phyloP scores from a whole-genome alignment of 2,888 invertebrate genomes.

The Pammene fasciana region DNA sequence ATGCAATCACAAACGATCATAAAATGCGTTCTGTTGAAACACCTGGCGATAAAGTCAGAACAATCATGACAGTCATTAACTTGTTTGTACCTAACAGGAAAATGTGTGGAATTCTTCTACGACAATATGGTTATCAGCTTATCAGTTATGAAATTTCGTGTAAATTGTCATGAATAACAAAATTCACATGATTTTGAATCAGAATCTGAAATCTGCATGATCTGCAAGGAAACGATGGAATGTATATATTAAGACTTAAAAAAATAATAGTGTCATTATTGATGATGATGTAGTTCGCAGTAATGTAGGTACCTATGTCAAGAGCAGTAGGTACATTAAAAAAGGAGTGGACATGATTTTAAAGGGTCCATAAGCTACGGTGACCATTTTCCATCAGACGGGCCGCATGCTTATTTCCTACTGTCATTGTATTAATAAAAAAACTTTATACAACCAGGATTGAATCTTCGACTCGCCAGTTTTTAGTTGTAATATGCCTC shows the following conservation, averaged over 20 bases:
- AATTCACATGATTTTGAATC: neutral
- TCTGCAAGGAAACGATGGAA: too few relatives aligned
- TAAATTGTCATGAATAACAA: conserved; percentile 2
- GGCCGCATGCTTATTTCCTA: too few relatives aligned
- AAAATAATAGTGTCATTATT: too few relatives aligned
- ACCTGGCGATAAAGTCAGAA: conserved; percentile 17
- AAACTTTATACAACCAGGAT: too few relatives aligned
- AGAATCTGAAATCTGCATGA: neutral
- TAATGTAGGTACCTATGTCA: too few relatives aligned
- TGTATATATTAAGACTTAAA: too few relatives aligned
- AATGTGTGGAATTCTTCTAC: conserved; percentile 4
- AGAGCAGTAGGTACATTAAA: too few relatives aligned
- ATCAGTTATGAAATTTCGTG: neutral
- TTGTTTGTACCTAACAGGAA: conserved; percentile 3
- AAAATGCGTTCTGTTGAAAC: conserved; percentile 5
- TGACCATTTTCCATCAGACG: too few relatives aligned
- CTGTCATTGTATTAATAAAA: neutral
- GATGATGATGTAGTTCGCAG: too few relatives aligned
- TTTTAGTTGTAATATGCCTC: neutral
- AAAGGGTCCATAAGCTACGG: too few relatives aligned
- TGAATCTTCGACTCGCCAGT: too few relatives aligned
- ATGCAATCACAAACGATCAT: conserved; percentile 13
- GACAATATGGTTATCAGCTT: conserved; percentile 14
- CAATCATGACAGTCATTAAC: neutral
- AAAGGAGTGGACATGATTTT: too few relatives aligned